Evolutionary conservation across 92 coral and sea anemone species (phyloP), one percentile per base, ranked within the genome.

Genomic region (Siderastrea siderea): DNA sequence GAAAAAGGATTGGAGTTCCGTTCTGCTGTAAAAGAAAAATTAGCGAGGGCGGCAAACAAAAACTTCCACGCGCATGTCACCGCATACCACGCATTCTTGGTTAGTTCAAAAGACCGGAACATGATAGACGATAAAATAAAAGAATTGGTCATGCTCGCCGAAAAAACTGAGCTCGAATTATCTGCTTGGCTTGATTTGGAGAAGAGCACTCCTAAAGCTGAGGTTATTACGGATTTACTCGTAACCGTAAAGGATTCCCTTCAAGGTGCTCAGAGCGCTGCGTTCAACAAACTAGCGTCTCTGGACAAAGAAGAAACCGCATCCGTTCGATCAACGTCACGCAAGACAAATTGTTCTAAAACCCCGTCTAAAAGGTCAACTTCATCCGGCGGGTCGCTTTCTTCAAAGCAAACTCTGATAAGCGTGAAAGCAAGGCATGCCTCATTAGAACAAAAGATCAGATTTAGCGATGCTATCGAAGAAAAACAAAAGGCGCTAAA

Each of bases 371-470:
- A 6, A 73, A 81, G 54, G 65, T 74, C 94, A 85, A 74, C 62
- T 19, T 49, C 61, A 13, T 81, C 88, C 66, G 74, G 80, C 43
- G 60, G 83, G 12, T 78, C 83, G 3, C 63, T 48, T 5, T 79
- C 80, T 60, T 77, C 90, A 70, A 85, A 85, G 68, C 90, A 90
- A 71, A 88, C 49, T 26, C 38, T 54, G 61, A 65, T 75, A 7
- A 49, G 65, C 10, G 14, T 58, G 11, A 75, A 57, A 13, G 52
- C 79, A n/a, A n/a, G n/a, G n/a, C n/a, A n/a, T n/a, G n/a, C n/a
- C n/a, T n/a, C n/a, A n/a, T n/a, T n/a, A n/a, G n/a, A n/a, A n/a
- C n/a, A n/a, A n/a, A n/a, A n/a, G n/a, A n/a, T n/a, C n/a, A n/a
- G n/a, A n/a, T n/a, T n/a, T n/a, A n/a, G n/a, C n/a, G n/a, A n/a